These are phyloP conservation scores for Cosmia trapezina DNA, from an alignment of 2,888 invertebrate genomes.

Conservation along the genomic window DNA sequence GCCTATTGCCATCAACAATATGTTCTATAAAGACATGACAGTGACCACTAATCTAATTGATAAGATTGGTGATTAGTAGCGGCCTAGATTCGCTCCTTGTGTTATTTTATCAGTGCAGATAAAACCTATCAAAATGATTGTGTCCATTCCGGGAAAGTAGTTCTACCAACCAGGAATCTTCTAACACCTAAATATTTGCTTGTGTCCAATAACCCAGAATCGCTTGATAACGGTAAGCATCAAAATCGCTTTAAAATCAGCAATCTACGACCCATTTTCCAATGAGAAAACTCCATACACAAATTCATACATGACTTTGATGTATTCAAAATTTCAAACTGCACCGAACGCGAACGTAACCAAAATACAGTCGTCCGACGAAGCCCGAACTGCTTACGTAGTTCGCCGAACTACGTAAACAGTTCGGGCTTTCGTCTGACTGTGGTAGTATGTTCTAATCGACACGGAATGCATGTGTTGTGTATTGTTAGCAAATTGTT, in stretches of 20 bases:
- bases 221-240: background rate
- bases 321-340: conserved; percentile 17
- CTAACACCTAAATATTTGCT: no score
- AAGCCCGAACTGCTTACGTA: no score
- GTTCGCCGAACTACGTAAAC: no score
- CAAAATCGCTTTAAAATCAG: background rate
- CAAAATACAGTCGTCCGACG: no score
- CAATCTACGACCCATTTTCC: background rate
- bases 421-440: no score
- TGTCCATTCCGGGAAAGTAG: no score
- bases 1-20: background rate
- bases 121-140: background rate
- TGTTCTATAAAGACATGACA: background rate
- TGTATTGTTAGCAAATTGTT: conserved; percentile 36
- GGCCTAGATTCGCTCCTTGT: background rate
- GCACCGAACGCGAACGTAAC: conserved; percentile 18
- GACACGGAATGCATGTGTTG: conserved; percentile 15
- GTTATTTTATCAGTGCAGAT: conserved; percentile 4
- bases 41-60: conserved; percentile 3
- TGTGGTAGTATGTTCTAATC: conserved; percentile 8
- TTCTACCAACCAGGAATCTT: no score
- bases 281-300: background rate
- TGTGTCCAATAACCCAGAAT: background rate
- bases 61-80: conserved; percentile 1
- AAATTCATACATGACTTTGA: conserved; percentile 23